Evolutionary conservation across 2,888 invertebrate species (phyloP), one percentile per base, ranked within the genome.

Genomic region (Macrophya alboannulata): DNA sequence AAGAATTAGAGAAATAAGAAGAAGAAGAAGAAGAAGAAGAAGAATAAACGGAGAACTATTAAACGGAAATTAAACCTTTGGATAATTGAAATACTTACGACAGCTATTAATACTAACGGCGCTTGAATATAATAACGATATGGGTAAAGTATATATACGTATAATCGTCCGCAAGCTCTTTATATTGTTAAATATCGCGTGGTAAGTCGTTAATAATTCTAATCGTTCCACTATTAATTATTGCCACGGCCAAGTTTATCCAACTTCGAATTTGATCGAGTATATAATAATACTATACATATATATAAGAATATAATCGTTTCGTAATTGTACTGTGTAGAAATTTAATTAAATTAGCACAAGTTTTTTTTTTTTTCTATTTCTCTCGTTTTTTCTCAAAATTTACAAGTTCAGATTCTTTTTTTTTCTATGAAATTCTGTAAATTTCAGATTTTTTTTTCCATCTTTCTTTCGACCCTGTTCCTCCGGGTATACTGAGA

Each of bases 41-140:
- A 21, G 55, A 55, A 59, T n/a, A 45, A 81, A 81, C 12, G n/a
- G n/a, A 21, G 40, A 59, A 45, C 62, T 43, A 81, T 81, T 62
- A 83, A 71, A 68, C 31, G 83, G 40, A 31, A 83, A 88, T 86
- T 88, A 89, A 90, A 90, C 87, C 88, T 86, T 89, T 89, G 90
- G 90, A 91, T 91, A 91, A 92, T 91, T 92, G 88, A 90, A 91
- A 90, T 91, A 81, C 59, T 91, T 89, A 90, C 87, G 88, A 87
- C 88, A 86, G 87, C 85, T 87, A 87, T 86, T 88, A 89, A 89
- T 89, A 86, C 87, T 81, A 81, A 81, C 81, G 81, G 62, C 43
- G 37, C 59, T 81, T 59, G 51, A 81, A 40, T 40, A 62, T 40
- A 62, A 81, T 62, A 62, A 81, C 62, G 40, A 40, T 81, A 25